phyloP scores from a whole-genome alignment of 92 coral and sea anemone species.

The Phymanthus crucifer region DNA sequence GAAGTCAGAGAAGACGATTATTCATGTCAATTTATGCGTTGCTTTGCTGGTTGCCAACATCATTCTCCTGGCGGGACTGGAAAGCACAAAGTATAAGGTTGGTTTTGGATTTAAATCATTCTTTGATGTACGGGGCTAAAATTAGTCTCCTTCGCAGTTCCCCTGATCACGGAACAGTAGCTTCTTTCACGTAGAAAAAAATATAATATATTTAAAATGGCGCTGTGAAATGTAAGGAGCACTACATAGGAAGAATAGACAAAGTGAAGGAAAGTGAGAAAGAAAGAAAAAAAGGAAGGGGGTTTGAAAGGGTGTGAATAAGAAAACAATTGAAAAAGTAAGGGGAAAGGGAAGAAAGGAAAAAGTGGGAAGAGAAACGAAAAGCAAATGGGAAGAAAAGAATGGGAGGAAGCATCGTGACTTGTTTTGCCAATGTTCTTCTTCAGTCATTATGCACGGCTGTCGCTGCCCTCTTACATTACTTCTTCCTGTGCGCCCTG shows the following conservation, averaged over 20 bases:
- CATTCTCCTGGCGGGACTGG: slow-evolving; percentile 54
- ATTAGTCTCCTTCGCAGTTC: no score
- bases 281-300: neutral
- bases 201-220: no score
- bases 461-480: slow-evolving; percentile 57
- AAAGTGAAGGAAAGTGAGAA: neutral
- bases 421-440: neutral
- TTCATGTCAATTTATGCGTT: slow-evolving; percentile 66
- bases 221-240: neutral
- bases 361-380: neutral
- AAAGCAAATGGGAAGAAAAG: neutral
- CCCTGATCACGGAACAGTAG: no score
- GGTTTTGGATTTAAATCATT: neutral
- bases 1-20: slow-evolving; percentile 63
- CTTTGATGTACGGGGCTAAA: neutral
- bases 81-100: slow-evolving; percentile 48
- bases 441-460: slow-evolving; percentile 49
- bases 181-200: no score
- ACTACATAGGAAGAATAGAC: neutral
- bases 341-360: neutral
- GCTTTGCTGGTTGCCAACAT: slow-evolving; percentile 55
- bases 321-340: no score
- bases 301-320: neutral
- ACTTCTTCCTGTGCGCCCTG: slow-evolving; percentile 65
- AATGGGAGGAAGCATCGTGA: neutral